phyloP scores from a whole-genome alignment of 2,113 vertebrate species.

The Apteryx owenii region DNA sequence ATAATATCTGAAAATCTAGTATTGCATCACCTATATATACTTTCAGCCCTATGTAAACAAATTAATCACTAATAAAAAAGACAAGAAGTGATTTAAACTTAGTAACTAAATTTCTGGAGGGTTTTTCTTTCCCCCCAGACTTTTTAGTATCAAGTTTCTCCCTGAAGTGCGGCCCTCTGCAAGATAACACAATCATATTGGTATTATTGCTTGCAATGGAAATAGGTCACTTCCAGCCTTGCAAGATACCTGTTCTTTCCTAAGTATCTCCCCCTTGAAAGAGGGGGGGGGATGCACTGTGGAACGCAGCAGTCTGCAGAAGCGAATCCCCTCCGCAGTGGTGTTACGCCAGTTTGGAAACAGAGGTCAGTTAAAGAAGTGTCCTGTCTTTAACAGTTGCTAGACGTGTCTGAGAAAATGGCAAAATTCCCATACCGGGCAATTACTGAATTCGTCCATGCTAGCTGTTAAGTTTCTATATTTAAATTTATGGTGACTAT shows the following conservation, averaged over 20 bases:
- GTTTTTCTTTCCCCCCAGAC: neutral
- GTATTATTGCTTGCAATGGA: neutral
- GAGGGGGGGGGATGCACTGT: neutral
- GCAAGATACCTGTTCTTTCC: neutral
- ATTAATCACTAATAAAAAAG: constrained; percentile 21
- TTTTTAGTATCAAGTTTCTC: neutral
- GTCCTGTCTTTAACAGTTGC: neutral
- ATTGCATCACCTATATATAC: constrained; percentile 1
- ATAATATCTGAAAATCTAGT: constrained; percentile 54
- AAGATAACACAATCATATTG: neutral
- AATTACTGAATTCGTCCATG: neutral
- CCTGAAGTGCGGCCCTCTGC: neutral
- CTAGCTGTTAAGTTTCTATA: neutral
- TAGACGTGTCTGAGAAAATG: neutral
- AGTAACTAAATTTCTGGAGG: neutral
- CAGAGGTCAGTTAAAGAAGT: neutral
- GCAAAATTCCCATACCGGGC: neutral
- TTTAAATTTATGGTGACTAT: neutral
- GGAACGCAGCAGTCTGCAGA: neutral
- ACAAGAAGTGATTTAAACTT: constrained; percentile 16
- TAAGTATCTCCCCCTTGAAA: neutral
- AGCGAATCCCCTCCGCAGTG: neutral
- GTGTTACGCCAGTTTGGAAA: neutral
- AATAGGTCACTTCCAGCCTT: neutral
- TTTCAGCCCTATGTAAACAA: constrained; percentile 1